Evolutionary conservation across 1,140 invertebrate species (phyloP).

Genomic region (Maniola jurtina): DNA sequence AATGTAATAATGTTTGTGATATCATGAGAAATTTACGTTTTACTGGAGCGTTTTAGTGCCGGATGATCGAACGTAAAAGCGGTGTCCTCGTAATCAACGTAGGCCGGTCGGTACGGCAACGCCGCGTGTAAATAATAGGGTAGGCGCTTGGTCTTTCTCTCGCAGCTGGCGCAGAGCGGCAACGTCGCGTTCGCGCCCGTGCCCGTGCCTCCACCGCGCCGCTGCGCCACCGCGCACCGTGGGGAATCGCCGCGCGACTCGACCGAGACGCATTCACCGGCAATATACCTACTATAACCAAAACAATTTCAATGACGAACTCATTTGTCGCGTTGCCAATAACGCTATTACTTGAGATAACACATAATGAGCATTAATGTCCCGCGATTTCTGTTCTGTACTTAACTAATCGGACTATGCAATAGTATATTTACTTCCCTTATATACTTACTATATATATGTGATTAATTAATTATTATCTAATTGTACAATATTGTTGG

Average conservation of each 20-base stretch:
- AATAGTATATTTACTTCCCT: conserved; percentile 32
- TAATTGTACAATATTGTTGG: neutral
- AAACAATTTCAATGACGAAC: conserved; percentile 25
- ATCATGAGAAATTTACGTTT: conserved; percentile 24
- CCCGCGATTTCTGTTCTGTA: neutral
- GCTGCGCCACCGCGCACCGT: conserved; percentile 13
- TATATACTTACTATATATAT: conserved; percentile 26
- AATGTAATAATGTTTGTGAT: conserved; percentile 4
- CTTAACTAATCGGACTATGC: neutral
- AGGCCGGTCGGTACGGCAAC: conserved; percentile 78
- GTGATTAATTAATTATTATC: neutral
- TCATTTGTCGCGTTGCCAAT: conserved; percentile 27
- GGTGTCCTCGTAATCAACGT: conserved; percentile 78
- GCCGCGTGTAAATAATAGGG: conserved; percentile 79
- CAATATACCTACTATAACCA: conserved; percentile 63
- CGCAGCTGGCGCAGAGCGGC: conserved; percentile 68
- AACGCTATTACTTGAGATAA: conserved; percentile 9
- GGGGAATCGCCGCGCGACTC: conserved; percentile 48
- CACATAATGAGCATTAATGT: neutral
- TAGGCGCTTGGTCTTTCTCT: conserved; percentile 74
- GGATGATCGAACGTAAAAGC: conserved; percentile 77
- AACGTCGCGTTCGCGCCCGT: conserved; percentile 54
- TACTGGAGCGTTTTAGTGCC: conserved; percentile 43
- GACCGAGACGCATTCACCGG: conserved; percentile 59
- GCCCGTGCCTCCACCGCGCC: conserved; percentile 54